These are phyloP conservation scores for Aleadryas rufinucha DNA, from an alignment of 2,113 vertebrate species.

Conservation along the genomic window DNA sequence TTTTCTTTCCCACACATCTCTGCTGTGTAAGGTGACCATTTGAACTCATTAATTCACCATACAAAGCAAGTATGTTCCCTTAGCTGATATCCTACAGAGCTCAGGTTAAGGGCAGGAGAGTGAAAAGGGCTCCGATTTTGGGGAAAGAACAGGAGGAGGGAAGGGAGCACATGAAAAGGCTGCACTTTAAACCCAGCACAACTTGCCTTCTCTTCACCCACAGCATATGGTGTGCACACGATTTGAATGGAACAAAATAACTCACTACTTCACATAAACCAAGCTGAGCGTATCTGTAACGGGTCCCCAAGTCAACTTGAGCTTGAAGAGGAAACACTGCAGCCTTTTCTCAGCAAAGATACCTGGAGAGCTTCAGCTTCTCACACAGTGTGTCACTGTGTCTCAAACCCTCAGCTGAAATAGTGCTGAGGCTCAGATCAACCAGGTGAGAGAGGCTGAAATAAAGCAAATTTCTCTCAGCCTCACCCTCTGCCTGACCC, in stretches of 20 bases:
- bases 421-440: not conserved
- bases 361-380: not conserved
- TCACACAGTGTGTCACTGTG: not conserved
- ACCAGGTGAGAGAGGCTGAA: not conserved
- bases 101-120: not conserved
- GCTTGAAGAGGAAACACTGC: not conserved
- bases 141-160: not conserved
- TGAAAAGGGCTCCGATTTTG: not conserved
- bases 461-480: not conserved
- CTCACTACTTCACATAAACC: not conserved
- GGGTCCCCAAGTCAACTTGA: not conserved
- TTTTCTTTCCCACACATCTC: conserved; percentile 39
- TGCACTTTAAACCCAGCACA: not conserved
- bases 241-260: not conserved
- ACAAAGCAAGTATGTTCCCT: not conserved
- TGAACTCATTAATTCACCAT: conserved; percentile 50
- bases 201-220: not conserved
- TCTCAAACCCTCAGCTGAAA: not conserved
- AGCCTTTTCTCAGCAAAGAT: not conserved
- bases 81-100: not conserved
- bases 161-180: not conserved
- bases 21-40: not conserved
- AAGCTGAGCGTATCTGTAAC: not conserved
- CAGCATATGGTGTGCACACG: not conserved
- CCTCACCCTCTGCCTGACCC: not conserved